Percentiles rank a stretch among this genome's conserved stretches.
phyloP scores from a whole-genome alignment of 2,797 vertebrate genomes.

The Periparus ater region DNA sequence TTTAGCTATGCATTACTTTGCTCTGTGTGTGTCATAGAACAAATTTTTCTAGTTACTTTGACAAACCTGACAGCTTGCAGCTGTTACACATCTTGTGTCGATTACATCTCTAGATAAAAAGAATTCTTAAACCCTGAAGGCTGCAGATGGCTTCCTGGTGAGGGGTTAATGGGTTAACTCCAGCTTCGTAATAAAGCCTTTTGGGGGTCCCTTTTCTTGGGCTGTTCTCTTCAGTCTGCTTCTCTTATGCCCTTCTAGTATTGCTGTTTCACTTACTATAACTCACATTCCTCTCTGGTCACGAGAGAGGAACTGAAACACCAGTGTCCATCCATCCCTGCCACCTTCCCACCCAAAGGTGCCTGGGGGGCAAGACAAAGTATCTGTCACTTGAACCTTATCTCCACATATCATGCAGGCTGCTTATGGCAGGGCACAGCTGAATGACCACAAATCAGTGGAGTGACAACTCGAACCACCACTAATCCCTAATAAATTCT shows the following conservation, averaged over 20 bases:
- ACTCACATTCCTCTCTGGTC: background rate
- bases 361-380: background rate
- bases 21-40: background rate
- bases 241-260: background rate
- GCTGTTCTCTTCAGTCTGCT: background rate
- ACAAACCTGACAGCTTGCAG: slow-evolving; percentile 52
- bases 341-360: background rate
- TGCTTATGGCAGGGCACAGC: background rate
- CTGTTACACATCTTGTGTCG: slow-evolving; percentile 61
- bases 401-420: slow-evolving; percentile 1
- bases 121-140: slow-evolving; percentile 56
- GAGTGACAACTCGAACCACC: slow-evolving; percentile 23
- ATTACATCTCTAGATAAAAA: slow-evolving; percentile 63
- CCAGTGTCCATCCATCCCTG: background rate
- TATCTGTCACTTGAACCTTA: background rate
- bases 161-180: slow-evolving; percentile 54
- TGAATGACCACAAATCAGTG: slow-evolving; percentile 62
- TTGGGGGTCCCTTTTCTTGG: background rate
- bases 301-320: background rate
- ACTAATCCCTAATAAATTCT: slow-evolving; percentile 63
- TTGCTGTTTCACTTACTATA: background rate
- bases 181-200: background rate
- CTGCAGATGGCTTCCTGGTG: slow-evolving; percentile 57
- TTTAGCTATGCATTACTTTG: background rate
- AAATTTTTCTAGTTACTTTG: slow-evolving; percentile 50